Percentiles rank a stretch among this genome's conserved stretches.
phyloP scores from a whole-genome alignment of 2,797 vertebrate species.

The Tapirus indicus region DNA sequence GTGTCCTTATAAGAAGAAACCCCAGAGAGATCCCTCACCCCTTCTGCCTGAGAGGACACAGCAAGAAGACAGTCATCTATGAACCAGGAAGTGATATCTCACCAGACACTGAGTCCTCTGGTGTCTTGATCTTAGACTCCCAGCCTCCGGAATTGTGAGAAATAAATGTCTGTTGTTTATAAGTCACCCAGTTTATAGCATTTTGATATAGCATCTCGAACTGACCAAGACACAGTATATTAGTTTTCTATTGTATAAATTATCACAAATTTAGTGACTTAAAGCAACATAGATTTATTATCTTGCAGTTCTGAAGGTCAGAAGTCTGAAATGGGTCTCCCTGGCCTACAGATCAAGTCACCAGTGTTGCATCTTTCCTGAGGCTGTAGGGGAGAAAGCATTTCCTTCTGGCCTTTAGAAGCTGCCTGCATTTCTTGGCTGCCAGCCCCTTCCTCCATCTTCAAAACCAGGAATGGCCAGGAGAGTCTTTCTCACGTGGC shows the following conservation, averaged over 20 bases:
- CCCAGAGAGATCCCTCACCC: background rate
- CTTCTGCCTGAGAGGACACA: background rate
- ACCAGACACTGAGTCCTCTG: background rate
- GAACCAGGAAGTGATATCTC: background rate
- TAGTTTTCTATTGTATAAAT: background rate
- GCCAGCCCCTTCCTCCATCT: background rate
- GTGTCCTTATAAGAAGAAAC: background rate
- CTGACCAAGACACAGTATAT: background rate
- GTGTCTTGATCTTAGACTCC: background rate
- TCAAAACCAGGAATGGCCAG: background rate
- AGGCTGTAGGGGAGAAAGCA: background rate
- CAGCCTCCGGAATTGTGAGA: background rate
- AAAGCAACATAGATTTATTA: background rate
- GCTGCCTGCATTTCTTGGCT: background rate
- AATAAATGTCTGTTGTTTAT: background rate
- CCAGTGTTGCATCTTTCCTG: too few species aligned
- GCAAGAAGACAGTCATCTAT: background rate
- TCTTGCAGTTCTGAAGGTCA: background rate
- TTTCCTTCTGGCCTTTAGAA: background rate
- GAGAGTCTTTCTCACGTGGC: too few species aligned
- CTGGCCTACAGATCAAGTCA: background rate
- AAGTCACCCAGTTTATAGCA: too few species aligned
- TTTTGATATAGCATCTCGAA: background rate
- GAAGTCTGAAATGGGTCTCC: background rate
- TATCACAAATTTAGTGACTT: background rate